Percentiles rank a stretch among this genome's conserved stretches.
These are phyloP conservation scores for Aplocera efformata DNA, from an alignment of 2,888 invertebrate species.

Conservation along the genomic window DNA sequence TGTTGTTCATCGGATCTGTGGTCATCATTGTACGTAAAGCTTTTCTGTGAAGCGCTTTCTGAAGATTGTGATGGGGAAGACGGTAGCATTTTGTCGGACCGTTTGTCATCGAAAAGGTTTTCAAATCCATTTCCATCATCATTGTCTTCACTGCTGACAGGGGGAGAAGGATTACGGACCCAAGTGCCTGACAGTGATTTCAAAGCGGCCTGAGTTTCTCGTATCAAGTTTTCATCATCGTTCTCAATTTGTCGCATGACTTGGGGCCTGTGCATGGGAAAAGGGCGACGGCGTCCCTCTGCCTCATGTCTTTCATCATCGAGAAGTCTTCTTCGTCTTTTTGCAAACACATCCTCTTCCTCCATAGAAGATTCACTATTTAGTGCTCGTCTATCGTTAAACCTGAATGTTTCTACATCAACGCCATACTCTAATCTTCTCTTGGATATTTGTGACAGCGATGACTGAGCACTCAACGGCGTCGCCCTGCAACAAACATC, in stretches of 20 bases:
- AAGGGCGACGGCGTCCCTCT: conserved; percentile 48
- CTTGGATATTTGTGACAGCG: conserved; percentile 85
- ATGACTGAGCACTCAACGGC: conserved; percentile 78
- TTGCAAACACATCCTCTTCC: conserved; percentile 62
- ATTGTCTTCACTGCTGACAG: conserved; percentile 84
- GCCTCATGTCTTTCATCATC: conserved; percentile 64
- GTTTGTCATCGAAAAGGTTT: conserved; percentile 91
- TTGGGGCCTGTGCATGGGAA: conserved; percentile 58
- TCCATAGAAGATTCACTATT: conserved; percentile 69
- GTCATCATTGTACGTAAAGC: conserved; percentile 77
- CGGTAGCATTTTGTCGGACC: conserved; percentile 83
- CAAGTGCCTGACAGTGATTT: conserved; percentile 93
- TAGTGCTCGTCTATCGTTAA: conserved; percentile 57
- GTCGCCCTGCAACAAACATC: conserved; percentile 73
- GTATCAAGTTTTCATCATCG: conserved; percentile 90
- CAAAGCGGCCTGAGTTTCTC: conserved; percentile 93
- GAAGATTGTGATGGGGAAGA: conserved; percentile 83
- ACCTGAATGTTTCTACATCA: conserved; percentile 70
- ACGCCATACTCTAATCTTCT: conserved; percentile 84
- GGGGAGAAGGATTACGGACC: conserved; percentile 84
- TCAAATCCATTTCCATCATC: conserved; percentile 91
- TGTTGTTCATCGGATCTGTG: conserved; percentile 12
- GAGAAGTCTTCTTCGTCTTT: conserved; percentile 70
- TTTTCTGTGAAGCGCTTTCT: conserved; percentile 83
- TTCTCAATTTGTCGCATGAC: conserved; percentile 65